phyloP scores from a whole-genome alignment of 1,140 invertebrate species.

The Cyclina sinensis region DNA sequence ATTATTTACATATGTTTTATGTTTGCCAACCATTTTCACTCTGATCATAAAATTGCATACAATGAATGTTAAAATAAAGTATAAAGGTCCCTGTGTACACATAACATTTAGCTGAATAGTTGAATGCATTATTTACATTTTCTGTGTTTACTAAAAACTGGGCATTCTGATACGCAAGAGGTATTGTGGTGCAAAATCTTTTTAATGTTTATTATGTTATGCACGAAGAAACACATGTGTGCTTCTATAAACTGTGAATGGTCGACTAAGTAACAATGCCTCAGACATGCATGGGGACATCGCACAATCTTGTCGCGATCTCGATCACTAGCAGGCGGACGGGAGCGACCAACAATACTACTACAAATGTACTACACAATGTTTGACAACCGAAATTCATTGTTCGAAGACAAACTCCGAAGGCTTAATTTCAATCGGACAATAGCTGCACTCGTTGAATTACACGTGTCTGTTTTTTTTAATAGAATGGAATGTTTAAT shows the following conservation, averaged over 20 bases:
- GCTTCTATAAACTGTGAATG: conserved; percentile 33
- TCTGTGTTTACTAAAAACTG: background rate
- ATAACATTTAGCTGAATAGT: background rate
- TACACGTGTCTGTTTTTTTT: background rate
- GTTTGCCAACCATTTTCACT: background rate
- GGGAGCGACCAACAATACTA: background rate
- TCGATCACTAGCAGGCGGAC: background rate
- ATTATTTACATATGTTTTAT: background rate
- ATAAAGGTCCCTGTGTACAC: conserved; percentile 20
- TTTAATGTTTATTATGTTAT: conserved; percentile 31
- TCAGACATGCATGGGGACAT: conserved; percentile 38
- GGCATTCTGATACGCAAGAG: background rate
- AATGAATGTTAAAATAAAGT: background rate
- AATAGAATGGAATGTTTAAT: conserved; percentile 9
- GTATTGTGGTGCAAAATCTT: background rate
- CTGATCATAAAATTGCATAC: conserved; percentile 13
- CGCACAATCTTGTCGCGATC: conserved; percentile 22
- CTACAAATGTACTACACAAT: background rate
- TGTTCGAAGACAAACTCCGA: background rate
- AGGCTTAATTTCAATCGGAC: background rate
- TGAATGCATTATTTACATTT: background rate
- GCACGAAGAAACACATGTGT: conserved; percentile 34
- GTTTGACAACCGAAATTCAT: conserved; percentile 29
- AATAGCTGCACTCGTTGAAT: background rate
- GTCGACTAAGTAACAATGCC: conserved; percentile 45